Base-by-base conservation (phyloP, 2,797 vertebrate genomes). In the Acropternis orthonyx region DNA sequence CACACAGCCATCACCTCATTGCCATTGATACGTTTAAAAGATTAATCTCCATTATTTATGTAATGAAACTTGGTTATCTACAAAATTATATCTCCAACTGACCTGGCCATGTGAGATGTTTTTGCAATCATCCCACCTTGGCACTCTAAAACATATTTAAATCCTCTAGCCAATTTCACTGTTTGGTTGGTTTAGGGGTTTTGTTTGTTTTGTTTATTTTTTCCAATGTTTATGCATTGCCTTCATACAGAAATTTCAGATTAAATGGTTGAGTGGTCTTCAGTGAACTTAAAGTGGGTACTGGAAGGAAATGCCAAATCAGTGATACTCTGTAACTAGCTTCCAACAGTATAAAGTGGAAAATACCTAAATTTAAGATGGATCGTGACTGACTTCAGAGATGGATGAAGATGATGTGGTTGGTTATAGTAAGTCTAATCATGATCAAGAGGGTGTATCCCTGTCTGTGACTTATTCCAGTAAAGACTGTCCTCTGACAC, bases 1-100 rank as follows among this genome's bases (percentile, higher is more conserved):
- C 30, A 28, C 1, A 1, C 15, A 69, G 20, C 4, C 16, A 10
- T 74, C 21, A 62, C 12, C 24, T 77, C 1, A 0, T 74, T 71
- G 15, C 12, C 20, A 27, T 1, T 14, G 26, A 5, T 23, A 46
- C 30, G 1, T 34, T 67, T 34, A 43, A 74, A 46, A 78, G 10
- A 43, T 20, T 61, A 3, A 48, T 55, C 22, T 36, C 36, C 15
- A 27, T 51, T 67, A 59, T 30, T 55, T 24, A 56, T 14, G 7
- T 44, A 67, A 26, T 34, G 7, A 81, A 71, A 89, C 21, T 37
- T 32, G 44, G 3, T 43, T 59, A 10, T 32, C 16, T 75, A 51
- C 22, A 71, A 67, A 84, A 43, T 17, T 66, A 8, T 73, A 13
- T 22, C 34, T 78, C 59, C 19, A 58, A n/a, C 8, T 69, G 27